phyloP scores from a whole-genome alignment of 2,797 vertebrate species.

The Aphelocoma californica region DNA sequence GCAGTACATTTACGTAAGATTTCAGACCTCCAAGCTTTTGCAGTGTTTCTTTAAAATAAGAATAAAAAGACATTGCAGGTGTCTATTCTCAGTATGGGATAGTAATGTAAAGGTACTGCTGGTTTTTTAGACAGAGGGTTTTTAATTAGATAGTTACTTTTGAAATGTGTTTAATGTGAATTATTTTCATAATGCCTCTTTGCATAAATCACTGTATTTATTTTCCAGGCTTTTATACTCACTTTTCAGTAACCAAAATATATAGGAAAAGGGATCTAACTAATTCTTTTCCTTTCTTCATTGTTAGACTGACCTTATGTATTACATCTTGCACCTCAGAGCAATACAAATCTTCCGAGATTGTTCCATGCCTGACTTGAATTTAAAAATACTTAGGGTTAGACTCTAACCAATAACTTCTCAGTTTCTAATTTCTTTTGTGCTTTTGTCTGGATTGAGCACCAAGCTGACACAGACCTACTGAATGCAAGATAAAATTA shows the following conservation, averaged over 20 bases:
- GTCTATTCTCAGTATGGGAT: not conserved
- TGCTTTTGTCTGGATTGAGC: not conserved
- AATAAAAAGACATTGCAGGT: not conserved
- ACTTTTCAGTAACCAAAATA: not conserved
- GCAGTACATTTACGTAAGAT: not conserved
- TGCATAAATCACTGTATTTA: not conserved
- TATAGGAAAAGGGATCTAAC: not conserved
- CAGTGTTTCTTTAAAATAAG: not conserved
- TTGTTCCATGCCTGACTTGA: not conserved
- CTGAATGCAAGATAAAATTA: not conserved
- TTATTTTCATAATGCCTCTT: not conserved
- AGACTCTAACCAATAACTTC: not conserved
- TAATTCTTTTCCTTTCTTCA: not conserved
- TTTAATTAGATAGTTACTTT: not conserved
- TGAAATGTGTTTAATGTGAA: not conserved
- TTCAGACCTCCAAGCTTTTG: not conserved
- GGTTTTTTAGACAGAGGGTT: not conserved
- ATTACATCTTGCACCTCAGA: not conserved
- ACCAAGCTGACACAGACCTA: fast-evolving
- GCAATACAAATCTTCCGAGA: not conserved
- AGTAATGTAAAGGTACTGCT: not conserved
- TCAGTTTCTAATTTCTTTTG: not conserved
- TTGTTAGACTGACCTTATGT: not conserved
- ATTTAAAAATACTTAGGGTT: not conserved
- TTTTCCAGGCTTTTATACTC: not conserved